A percentile compares a stretch with the other conserved stretches of the same genome.
Conservation (phyloP, 2,888 invertebrate genomes). For the Lycia hirtaria region DNA sequence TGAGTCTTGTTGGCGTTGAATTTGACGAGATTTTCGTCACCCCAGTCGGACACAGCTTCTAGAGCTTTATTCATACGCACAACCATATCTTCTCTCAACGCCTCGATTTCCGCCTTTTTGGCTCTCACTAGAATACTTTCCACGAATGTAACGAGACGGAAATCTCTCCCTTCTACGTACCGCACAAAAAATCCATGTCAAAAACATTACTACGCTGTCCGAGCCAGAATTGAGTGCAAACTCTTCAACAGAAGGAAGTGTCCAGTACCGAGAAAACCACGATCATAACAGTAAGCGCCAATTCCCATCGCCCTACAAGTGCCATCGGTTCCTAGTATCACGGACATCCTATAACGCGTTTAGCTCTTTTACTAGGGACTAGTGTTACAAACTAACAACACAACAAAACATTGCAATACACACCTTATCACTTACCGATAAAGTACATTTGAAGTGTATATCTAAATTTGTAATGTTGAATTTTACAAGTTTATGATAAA, state of each 20-base stretch:
- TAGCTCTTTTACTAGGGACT: constrained; percentile 31
- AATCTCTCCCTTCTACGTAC: too few species aligned
- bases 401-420: not conserved
- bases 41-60: too few species aligned
- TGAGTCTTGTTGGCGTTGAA: too few species aligned
- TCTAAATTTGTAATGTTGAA: not conserved
- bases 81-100: too few species aligned
- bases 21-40: too few species aligned
- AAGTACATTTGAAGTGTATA: not conserved
- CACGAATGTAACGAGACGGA: too few species aligned
- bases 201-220: not conserved
- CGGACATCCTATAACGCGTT: constrained; percentile 16
- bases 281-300: constrained; percentile 1
- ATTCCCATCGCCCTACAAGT: constrained; percentile 9
- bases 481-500: not conserved
- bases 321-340: constrained; percentile 6
- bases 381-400: not conserved
- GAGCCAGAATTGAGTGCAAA: not conserved
- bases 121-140: too few species aligned
- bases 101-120: too few species aligned
- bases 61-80: too few species aligned
- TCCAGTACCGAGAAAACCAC: not conserved
- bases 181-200: constrained; percentile 8
- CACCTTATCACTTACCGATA: not conserved
- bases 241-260: constrained; percentile 8